phyloP scores from a whole-genome alignment of 2,888 invertebrate species.

The Philhelius pedissequus region DNA sequence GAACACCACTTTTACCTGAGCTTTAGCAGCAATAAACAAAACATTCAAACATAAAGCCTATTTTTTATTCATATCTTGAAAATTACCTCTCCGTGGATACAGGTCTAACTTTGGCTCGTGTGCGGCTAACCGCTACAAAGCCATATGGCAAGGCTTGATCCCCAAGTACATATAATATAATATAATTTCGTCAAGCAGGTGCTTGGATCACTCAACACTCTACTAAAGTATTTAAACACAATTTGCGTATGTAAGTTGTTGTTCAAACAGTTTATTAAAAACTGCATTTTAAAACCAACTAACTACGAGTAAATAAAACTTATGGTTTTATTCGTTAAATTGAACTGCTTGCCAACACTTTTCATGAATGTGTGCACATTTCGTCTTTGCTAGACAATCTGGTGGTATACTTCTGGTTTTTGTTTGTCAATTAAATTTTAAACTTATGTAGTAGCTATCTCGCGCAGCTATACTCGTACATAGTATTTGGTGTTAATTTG shows the following conservation, averaged over 20 bases:
- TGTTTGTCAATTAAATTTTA: not conserved
- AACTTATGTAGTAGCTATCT: not conserved
- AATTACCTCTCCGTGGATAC: too few species aligned
- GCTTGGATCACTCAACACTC: not conserved
- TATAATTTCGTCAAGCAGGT: not conserved
- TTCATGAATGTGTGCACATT: not conserved
- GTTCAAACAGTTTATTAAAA: not conserved
- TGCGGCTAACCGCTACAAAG: too few species aligned
- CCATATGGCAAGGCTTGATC: too few species aligned
- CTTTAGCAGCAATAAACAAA: too few species aligned
- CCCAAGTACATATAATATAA: too few species aligned
- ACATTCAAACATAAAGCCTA: too few species aligned
- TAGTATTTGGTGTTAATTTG: not conserved
- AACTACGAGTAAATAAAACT: not conserved
- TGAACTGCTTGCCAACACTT: not conserved
- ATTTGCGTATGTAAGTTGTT: constrained; percentile 1
- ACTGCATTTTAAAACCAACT: not conserved
- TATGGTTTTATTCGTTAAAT: not conserved
- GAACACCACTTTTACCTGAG: too few species aligned
- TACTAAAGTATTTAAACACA: not conserved
- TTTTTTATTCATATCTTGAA: too few species aligned
- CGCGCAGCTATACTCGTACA: too few species aligned
- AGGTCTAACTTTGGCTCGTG: too few species aligned
- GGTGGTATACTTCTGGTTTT: not conserved
- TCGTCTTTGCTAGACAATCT: not conserved